Conservation (phyloP, 1,140 invertebrate species). For the Hormaphis cornu region DNA sequence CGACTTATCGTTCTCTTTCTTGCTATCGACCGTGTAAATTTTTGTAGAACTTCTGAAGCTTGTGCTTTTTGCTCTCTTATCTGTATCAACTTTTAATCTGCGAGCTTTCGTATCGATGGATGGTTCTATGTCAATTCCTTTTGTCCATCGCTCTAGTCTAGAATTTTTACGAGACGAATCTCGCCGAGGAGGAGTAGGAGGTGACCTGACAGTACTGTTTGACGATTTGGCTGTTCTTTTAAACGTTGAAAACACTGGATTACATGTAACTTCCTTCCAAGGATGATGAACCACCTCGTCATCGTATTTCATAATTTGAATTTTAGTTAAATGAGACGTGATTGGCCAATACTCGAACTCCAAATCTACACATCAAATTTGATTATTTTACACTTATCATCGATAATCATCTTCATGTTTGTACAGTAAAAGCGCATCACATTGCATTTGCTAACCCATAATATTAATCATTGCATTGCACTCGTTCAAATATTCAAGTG, state of each 20-base stretch:
- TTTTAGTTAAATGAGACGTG: constrained; percentile 65
- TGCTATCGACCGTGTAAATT: constrained; percentile 42
- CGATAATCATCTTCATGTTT: not conserved
- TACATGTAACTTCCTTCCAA: constrained; percentile 48
- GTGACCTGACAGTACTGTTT: constrained; percentile 41
- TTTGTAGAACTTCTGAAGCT: constrained; percentile 43
- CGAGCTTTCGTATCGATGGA: constrained; percentile 34
- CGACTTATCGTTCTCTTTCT: constrained; percentile 44
- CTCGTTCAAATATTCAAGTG: not conserved
- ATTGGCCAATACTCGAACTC: constrained; percentile 73
- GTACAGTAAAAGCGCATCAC: not conserved
- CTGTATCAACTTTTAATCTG: constrained; percentile 31
- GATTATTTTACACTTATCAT: constrained; percentile 6
- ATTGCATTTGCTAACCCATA: not conserved
- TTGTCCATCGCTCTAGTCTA: constrained; percentile 38
- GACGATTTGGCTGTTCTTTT: constrained; percentile 39
- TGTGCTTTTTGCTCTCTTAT: constrained; percentile 33
- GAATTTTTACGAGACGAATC: constrained; percentile 63
- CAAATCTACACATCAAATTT: constrained; percentile 50
- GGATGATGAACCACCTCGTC: constrained; percentile 27
- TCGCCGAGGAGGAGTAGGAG: constrained; percentile 58
- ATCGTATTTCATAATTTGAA: constrained; percentile 56
- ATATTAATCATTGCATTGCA: not conserved
- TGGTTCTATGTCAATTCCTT: constrained; percentile 35
- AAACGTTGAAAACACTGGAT: constrained; percentile 46